Conservation (phyloP, 1,140 invertebrate genomes). For the Copidosoma floridanum region DNA sequence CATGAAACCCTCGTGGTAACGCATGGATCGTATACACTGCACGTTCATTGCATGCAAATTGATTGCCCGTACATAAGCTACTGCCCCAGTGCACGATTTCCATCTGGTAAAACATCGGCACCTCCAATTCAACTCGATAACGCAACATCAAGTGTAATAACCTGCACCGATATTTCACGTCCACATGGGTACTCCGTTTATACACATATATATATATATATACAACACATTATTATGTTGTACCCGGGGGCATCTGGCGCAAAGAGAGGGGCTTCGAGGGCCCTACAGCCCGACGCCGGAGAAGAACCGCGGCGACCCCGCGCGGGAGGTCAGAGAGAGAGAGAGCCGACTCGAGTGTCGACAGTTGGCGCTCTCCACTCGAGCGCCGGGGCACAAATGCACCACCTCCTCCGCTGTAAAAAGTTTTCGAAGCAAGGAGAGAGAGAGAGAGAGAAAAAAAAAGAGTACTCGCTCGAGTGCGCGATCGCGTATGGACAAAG, state of each 20-base stretch:
- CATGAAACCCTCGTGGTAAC: too few relatives aligned
- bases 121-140: conserved; percentile 23
- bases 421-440: too few relatives aligned
- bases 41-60: too few relatives aligned
- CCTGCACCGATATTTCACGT: too few relatives aligned
- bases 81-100: too few relatives aligned
- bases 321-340: conserved; percentile 15
- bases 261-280: conserved; percentile 21
- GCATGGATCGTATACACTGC: too few relatives aligned
- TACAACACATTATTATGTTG: too few relatives aligned
- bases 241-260: conserved; percentile 33
- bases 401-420: not conserved
- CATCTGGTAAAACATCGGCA: too few relatives aligned
- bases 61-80: too few relatives aligned
- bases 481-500: conserved; percentile 15
- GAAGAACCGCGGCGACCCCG: conserved; percentile 30
- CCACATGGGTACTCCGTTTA: too few relatives aligned
- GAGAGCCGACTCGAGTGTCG: conserved; percentile 42
- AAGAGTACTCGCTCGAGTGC: conserved; percentile 18
- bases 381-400: conserved; percentile 37
- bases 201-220: too few relatives aligned
- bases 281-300: conserved; percentile 29
- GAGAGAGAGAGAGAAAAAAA: too few relatives aligned
- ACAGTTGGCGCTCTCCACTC: conserved; percentile 55
- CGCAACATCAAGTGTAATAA: conserved; percentile 6